phyloP scores from a whole-genome alignment of 2,797 vertebrate species.

The Tragelaphus eurycerus region DNA sequence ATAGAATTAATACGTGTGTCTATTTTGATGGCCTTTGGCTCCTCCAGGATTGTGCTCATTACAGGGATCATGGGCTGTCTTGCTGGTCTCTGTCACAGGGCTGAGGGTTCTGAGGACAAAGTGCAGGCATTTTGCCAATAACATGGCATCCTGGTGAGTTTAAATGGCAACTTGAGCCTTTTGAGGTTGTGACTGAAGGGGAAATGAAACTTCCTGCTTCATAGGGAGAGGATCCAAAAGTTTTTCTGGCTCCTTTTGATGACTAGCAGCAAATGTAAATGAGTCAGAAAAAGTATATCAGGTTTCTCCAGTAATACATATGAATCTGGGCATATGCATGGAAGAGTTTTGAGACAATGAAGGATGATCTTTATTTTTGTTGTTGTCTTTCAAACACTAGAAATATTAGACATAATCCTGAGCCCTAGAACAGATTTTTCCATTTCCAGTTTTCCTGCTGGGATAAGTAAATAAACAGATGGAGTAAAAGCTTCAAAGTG shows the following conservation, averaged over 20 bases:
- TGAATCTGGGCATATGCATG: neutral
- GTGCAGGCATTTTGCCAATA: constrained; percentile 46
- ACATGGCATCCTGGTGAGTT: constrained; percentile 9
- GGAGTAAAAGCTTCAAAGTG: constrained; percentile 50
- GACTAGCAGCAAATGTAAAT: constrained; percentile 51
- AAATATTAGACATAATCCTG: constrained; percentile 32
- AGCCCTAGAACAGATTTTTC: constrained; percentile 44
- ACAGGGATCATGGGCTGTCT: neutral
- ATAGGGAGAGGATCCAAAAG: constrained; percentile 3
- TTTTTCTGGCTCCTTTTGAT: constrained; percentile 49
- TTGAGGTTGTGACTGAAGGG: constrained; percentile 28
- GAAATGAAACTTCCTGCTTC: constrained; percentile 62
- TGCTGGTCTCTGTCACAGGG: neutral
- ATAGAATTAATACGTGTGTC: neutral
- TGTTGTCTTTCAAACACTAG: constrained; percentile 40
- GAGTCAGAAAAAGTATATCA: constrained; percentile 40
- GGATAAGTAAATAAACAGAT: constrained; percentile 62
- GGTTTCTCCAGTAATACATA: constrained; percentile 43
- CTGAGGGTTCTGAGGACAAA: constrained; percentile 45
- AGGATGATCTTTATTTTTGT: neutral
- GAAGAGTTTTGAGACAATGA: constrained; percentile 9
- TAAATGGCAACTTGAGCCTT: constrained; percentile 52
- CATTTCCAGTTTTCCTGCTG: constrained; percentile 46
- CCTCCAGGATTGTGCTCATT: neutral
- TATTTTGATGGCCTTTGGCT: neutral